Evolutionary conservation across 2,888 invertebrate genomes (phyloP).

Genomic region (Holacanthella duospinosa): DNA sequence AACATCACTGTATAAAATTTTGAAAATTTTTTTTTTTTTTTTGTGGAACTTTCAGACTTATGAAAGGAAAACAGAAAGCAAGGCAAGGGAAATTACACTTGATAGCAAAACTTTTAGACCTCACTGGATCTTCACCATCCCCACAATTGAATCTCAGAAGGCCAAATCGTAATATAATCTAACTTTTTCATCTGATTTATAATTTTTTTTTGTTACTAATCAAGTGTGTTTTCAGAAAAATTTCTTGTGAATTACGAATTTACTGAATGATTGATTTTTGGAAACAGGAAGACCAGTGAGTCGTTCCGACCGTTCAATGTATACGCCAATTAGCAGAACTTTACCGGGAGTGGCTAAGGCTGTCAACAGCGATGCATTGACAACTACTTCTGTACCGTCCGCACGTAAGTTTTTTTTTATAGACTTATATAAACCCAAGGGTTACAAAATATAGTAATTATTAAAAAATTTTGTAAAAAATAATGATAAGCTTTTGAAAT

Average conservation of each 20-base stretch:
- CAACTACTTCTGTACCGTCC: not conserved
- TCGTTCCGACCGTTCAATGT: slow-evolving; percentile 20
- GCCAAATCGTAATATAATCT: slow-evolving; percentile 17
- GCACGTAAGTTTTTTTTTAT: not conserved
- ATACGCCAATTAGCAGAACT: slow-evolving; percentile 29
- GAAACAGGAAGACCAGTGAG: slow-evolving; percentile 7
- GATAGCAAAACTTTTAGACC: slow-evolving; percentile 82
- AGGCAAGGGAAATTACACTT: slow-evolving; percentile 94
- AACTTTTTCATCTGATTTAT: slow-evolving; percentile 3
- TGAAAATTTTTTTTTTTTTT: not conserved
- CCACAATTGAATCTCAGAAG: slow-evolving; percentile 29
- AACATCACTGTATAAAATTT: not conserved
- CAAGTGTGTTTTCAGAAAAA: not conserved
- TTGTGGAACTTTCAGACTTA: slow-evolving; percentile 39
- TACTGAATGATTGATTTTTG: not conserved
- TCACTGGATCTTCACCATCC: slow-evolving; percentile 44
- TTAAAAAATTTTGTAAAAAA: too few species aligned
- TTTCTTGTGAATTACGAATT: not conserved
- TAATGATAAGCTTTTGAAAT: too few species aligned
- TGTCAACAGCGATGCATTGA: slow-evolving; percentile 19
- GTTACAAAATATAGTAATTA: too few species aligned
- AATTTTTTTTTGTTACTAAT: not conserved
- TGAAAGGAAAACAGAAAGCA: slow-evolving; percentile 78
- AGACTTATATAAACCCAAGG: too few species aligned
- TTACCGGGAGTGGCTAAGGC: slow-evolving; percentile 34